These are phyloP conservation scores for Chaunax sp. DNA, from an alignment of 2,797 vertebrate genomes.

Conservation along the genomic window DNA sequence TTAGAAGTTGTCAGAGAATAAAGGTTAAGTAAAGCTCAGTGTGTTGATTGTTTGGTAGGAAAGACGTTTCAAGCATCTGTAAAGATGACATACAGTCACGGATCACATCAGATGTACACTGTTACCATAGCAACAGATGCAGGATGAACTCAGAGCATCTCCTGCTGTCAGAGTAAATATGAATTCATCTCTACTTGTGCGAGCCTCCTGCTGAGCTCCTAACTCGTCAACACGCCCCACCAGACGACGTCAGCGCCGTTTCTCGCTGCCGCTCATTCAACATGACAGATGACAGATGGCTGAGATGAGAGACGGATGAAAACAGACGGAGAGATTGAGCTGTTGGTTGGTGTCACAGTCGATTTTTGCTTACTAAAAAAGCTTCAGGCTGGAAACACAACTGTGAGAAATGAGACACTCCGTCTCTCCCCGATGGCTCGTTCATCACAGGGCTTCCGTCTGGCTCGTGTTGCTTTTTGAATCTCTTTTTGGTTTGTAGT, in stretches of 20 bases:
- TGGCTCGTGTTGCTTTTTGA: conserved; percentile 17
- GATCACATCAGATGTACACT: no score
- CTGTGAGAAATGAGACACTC: conserved; percentile 41
- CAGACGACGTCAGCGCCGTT: conserved; percentile 14
- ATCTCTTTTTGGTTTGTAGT: background rate
- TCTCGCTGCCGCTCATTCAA: conserved; percentile 58
- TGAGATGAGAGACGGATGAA: conserved; percentile 38
- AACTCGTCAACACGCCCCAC: conserved; percentile 16
- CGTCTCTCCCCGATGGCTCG: conserved; percentile 17
- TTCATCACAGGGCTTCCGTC: conserved; percentile 44
- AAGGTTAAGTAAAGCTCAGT: no score
- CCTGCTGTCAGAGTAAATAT: conserved; percentile 48
- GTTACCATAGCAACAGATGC: conserved; percentile 43
- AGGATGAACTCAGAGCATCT: conserved; percentile 19
- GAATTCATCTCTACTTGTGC: conserved; percentile 30
- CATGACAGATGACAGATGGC: conserved; percentile 68
- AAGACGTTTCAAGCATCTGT: no score
- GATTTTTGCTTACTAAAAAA: conserved; percentile 68
- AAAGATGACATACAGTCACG: no score
- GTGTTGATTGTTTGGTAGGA: no score
- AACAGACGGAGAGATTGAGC: no score
- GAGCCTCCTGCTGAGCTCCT: conserved; percentile 36
- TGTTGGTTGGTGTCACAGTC: conserved; percentile 60
- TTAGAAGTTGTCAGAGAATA: no score
- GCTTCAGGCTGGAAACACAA: conserved; percentile 60